A percentile compares a stretch with the other conserved stretches of the same genome.
These are phyloP conservation scores for Macrophya annulata DNA, from an alignment of 2,888 invertebrate genomes.

Conservation along the genomic window DNA sequence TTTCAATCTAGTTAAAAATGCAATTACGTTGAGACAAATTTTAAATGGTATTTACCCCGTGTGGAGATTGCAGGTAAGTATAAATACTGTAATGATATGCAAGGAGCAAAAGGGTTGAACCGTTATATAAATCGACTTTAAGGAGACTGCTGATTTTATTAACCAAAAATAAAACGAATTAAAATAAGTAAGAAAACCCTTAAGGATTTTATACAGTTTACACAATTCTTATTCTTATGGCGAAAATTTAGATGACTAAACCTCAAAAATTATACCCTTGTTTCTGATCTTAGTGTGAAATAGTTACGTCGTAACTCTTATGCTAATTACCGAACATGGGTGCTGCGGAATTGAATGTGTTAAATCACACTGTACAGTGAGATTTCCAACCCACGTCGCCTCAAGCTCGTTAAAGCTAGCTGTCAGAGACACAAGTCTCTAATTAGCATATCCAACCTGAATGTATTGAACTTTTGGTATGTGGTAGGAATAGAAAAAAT, in stretches of 20 bases:
- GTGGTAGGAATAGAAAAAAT: neutral
- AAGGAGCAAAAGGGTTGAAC: constrained; percentile 9
- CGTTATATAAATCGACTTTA: constrained; percentile 6
- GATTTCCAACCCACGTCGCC: neutral
- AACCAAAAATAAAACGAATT: neutral
- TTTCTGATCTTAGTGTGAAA: neutral
- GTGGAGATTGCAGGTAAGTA: neutral
- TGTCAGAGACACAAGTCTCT: constrained; percentile 31
- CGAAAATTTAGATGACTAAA: neutral
- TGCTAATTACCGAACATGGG: constrained; percentile 12
- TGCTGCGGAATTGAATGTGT: constrained; percentile 15
- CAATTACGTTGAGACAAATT: constrained; percentile 21
- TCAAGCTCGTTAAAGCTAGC: constrained; percentile 28
- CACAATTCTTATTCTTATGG: neutral
- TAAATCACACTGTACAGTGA: neutral
- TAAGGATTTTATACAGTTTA: neutral
- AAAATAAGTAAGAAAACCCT: neutral
- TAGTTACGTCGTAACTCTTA: neutral
- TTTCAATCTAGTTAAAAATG: neutral
- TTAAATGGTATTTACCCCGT: neutral
- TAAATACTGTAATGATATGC: neutral
- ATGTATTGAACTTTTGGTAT: neutral
- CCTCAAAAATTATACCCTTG: neutral
- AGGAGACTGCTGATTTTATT: neutral
- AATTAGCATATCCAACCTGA: constrained; percentile 16